Percentiles rank a stretch among this genome's conserved stretches.
Conservation (phyloP, 2,113 vertebrate species). For the Chionomys nivalis region DNA sequence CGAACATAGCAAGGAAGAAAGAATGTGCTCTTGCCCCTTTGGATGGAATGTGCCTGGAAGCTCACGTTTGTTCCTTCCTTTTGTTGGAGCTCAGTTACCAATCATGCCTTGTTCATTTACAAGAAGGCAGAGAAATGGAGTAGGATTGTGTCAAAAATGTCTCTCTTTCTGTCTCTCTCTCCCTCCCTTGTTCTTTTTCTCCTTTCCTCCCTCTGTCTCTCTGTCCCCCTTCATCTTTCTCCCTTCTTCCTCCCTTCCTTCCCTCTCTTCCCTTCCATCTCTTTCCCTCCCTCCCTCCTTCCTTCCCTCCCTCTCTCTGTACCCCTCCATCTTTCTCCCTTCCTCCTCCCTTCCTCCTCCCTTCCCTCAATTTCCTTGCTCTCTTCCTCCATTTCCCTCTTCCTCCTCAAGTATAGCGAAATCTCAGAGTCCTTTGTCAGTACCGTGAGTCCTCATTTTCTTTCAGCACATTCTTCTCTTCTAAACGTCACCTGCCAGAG, state of each 20-base stretch:
- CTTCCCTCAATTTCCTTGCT: too few species aligned
- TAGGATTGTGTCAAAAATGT: not conserved
- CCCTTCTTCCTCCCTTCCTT: not conserved
- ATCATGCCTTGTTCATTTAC: not conserved
- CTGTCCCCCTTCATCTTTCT: too few species aligned
- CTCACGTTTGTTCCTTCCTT: not conserved
- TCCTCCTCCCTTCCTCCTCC: fast-evolving
- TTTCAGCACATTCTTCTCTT: not conserved
- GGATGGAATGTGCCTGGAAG: not conserved
- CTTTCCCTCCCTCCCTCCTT: not conserved
- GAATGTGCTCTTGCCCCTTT: not conserved
- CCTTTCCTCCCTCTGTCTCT: too few species aligned
- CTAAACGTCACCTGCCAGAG: not conserved
- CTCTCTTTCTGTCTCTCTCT: not conserved
- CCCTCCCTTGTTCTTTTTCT: not conserved
- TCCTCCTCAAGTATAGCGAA: too few species aligned
- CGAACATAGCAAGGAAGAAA: not conserved
- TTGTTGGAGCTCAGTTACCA: not conserved
- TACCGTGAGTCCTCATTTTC: not conserved
- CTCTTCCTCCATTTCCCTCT: not conserved
- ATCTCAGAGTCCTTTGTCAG: not conserved
- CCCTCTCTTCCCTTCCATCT: not conserved
- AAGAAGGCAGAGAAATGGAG: not conserved
- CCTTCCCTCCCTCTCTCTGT: not conserved
- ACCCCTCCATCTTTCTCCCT: not conserved